These are phyloP conservation scores for Stigmatopora argus DNA, from an alignment of 2,113 vertebrate genomes.

Conservation along the genomic window DNA sequence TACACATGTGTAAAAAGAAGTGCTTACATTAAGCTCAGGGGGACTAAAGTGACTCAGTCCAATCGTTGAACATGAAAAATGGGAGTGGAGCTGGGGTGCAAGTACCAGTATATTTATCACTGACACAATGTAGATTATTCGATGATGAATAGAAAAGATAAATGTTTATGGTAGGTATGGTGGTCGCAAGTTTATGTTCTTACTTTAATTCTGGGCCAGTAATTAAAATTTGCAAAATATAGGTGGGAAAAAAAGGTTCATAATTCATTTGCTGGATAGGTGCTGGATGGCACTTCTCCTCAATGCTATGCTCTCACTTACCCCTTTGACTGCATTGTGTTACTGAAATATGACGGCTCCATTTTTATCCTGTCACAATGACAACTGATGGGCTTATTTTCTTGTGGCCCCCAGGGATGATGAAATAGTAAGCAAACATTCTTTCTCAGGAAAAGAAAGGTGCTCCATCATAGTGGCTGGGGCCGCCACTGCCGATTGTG, in stretches of 20 bases:
- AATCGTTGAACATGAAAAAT: constrained; percentile 77
- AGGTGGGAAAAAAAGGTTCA: constrained; percentile 77
- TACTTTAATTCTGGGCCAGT: constrained; percentile 85
- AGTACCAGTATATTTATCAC: constrained; percentile 85
- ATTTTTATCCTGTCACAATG: constrained; percentile 99
- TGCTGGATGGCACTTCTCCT: constrained; percentile 51
- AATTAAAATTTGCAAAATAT: constrained; percentile 95
- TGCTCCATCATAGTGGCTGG: constrained; percentile 81
- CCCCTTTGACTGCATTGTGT: constrained; percentile 78
- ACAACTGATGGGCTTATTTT: constrained; percentile 99
- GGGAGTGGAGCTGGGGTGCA: constrained; percentile 66
- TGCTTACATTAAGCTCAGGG: constrained; percentile 80
- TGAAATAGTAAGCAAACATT: constrained; percentile 95
- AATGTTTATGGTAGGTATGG: constrained; percentile 81
- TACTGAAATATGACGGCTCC: constrained; percentile 99
- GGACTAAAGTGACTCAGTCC: constrained; percentile 79
- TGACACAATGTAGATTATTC: constrained; percentile 85
- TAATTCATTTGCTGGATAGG: constrained; percentile 85
- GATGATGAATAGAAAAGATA: constrained; percentile 85
- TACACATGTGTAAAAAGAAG: constrained; percentile 77
- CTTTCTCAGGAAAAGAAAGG: constrained; percentile 81
- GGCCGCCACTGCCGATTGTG: constrained; percentile 60
- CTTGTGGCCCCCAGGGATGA: constrained; percentile 89
- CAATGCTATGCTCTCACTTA: constrained; percentile 36
- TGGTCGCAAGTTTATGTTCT: constrained; percentile 79